Evolutionary conservation across 2,797 vertebrate genomes (phyloP).

Genomic region (Oreortyx pictus): DNA sequence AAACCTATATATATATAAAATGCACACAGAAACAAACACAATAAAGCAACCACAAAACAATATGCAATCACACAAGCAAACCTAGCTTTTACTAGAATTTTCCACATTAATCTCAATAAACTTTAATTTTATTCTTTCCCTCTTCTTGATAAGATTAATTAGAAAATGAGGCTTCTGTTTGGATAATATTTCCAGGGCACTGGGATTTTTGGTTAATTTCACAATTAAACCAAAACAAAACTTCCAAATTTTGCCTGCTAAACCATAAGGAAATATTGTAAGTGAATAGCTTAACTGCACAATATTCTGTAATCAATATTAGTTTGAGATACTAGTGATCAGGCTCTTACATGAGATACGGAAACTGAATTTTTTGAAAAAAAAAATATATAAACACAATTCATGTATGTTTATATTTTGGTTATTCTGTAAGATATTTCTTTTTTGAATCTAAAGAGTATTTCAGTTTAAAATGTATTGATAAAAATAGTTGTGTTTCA

Average conservation of each 20-base stretch:
- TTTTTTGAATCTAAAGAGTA: background rate
- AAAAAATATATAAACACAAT: background rate
- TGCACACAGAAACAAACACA: background rate
- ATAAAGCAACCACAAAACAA: too few relatives aligned
- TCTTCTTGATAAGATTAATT: background rate
- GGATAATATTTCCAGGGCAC: background rate
- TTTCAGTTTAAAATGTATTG: background rate
- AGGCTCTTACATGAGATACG: accelerated
- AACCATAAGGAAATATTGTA: background rate
- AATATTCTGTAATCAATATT: background rate
- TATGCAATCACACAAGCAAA: background rate
- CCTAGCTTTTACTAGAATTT: background rate
- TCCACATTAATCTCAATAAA: background rate
- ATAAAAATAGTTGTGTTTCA: background rate
- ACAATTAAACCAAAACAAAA: background rate
- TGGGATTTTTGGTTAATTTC: background rate
- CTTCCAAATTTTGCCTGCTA: background rate
- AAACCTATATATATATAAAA: too few relatives aligned
- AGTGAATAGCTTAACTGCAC: background rate
- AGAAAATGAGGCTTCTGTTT: background rate
- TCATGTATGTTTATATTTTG: background rate
- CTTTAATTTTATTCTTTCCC: background rate
- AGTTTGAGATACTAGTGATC: background rate
- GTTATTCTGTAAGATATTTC: background rate
- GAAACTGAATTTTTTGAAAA: background rate